Base-by-base conservation (phyloP, 2,888 invertebrate genomes). In the Beris morrisii region DNA sequence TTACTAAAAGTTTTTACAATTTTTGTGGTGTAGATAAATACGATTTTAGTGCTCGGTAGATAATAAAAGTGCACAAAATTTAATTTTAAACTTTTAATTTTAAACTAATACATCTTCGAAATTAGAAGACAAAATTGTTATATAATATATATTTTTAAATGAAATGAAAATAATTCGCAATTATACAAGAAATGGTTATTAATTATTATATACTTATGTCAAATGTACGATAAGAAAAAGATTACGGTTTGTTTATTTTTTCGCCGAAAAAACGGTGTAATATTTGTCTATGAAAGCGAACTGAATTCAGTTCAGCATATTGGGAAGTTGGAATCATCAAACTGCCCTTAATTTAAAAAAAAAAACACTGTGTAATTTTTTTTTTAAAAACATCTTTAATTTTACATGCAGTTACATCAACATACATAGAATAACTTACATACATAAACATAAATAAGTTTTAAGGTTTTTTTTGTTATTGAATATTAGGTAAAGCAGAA, bases 91-190 rank as follows among this genome's bases (percentile, higher is more conserved):
- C 31, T 28, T 12, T 11, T 12, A 31, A 54, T 31, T 31, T 28
- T 30, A 30, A 30, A 54, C 28, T 30, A 61, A 38, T 12, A 61
- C 22, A 13, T 45, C 61, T 38, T 52, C 38, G 32, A 7, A 61
- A 11, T 38, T 61, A 52, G 50, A 61, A 22, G 61, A 32, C 7
- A 46, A 59, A 61, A 12, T 61, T 61, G 61, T 61, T 61, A 65
- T 59, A 65, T 68, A 65, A 56, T 64, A 64, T 64, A 68, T 68
- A 65, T 68, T 52, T 61, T 52, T 61, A 61, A 52, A 61, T 52
- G 52, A 52, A 52, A 38, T 50, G 50, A n/a, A 52, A 38, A 15
- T 30, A 38, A 38, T 59, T 59, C 48, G 48, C 13, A 38, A 52
- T 61, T 61, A 50, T 61, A 61, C 61, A 61, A 32, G 32, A 5